These are phyloP conservation scores for Rousettus leschenaultii DNA, from an alignment of 2,113 vertebrate genomes.

Conservation along the genomic window DNA sequence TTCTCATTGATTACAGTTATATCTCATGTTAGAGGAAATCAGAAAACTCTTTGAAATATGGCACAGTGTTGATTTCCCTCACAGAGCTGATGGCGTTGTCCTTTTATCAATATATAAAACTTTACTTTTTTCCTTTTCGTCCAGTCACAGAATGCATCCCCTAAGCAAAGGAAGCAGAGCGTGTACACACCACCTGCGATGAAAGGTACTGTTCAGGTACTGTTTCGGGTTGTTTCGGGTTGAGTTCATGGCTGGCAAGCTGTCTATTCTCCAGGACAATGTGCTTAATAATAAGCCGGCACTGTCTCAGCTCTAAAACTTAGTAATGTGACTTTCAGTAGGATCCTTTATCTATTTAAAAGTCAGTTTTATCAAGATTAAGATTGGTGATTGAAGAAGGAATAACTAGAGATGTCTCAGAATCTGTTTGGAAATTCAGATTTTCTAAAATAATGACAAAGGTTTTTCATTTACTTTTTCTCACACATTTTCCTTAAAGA, in stretches of 20 bases:
- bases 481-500: neutral
- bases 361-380: neutral
- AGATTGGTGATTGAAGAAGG: neutral
- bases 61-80: neutral
- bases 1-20: neutral
- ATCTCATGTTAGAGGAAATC: neutral
- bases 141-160: constrained; percentile 84
- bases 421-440: neutral
- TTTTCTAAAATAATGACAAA: neutral
- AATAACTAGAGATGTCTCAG: neutral
- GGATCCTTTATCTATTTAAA: neutral
- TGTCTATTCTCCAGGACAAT: rapidly evolving
- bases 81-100: neutral
- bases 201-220: constrained; percentile 90
- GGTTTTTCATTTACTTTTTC: neutral
- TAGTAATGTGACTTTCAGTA: neutral
- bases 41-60: neutral
- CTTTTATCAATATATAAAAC: neutral
- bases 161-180: constrained; percentile 93
- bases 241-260: neutral
- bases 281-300: neutral
- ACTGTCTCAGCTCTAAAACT: neutral
- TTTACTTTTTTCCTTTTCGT: neutral
- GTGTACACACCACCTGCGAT: constrained; percentile 88
- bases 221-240: neutral